Conservation (phyloP, 2,797 vertebrate genomes). For the Rhabdophis nuchalis region DNA sequence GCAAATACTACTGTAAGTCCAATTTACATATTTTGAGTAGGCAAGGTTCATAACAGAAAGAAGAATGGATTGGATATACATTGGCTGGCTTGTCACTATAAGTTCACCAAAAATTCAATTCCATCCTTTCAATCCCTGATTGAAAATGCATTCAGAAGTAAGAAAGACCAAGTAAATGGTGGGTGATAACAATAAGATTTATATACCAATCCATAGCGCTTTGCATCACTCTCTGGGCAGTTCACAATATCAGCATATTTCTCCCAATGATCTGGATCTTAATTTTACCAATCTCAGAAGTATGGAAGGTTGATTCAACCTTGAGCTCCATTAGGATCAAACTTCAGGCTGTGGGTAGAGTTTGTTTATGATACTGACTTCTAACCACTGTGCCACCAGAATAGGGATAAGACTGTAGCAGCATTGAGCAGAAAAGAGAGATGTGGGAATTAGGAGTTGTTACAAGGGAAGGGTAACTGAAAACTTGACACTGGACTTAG, state of each 20-base stretch:
- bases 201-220: neutral
- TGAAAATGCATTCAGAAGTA: neutral
- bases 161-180: neutral
- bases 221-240: neutral
- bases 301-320: neutral
- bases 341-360: neutral
- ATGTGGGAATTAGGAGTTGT: neutral
- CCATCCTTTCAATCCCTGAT: neutral
- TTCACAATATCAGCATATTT: neutral
- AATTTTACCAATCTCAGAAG: neutral
- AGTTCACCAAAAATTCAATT: neutral
- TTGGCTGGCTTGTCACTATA: neutral
- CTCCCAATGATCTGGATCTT: neutral
- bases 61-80: neutral
- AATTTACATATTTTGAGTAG: neutral
- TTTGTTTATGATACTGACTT: neutral
- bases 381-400: neutral
- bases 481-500: neutral
- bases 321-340: neutral
- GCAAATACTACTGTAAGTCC: neutral
- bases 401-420: neutral
- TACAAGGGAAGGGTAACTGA: neutral
- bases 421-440: neutral
- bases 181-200: neutral
- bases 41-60: neutral